phyloP scores from a whole-genome alignment of 2,888 invertebrate species.

The Rotaria socialis region DNA sequence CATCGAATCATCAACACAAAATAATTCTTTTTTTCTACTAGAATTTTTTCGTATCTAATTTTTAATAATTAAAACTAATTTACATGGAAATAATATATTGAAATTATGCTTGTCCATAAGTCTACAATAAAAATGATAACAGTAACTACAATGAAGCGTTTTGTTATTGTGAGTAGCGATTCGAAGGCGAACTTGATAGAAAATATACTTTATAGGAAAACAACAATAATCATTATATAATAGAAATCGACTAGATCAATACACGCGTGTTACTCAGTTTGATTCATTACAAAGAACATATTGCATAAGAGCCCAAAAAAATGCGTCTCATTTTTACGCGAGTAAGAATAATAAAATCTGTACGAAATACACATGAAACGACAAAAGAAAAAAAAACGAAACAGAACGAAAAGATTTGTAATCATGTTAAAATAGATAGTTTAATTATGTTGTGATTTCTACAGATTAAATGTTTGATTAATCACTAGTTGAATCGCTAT shows the following conservation, averaged over 20 bases:
- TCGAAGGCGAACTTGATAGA: neutral
- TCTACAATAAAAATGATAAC: neutral
- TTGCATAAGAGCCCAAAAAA: neutral
- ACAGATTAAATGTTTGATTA: neutral
- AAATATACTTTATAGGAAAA: neutral
- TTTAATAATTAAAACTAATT: neutral
- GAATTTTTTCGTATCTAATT: neutral
- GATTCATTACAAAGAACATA: neutral
- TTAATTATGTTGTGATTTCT: neutral
- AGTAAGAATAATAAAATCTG: neutral
- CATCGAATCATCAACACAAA: too few species aligned
- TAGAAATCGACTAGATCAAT: neutral
- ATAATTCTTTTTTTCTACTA: too few species aligned
- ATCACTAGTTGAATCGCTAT: conserved; percentile 30
- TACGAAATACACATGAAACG: neutral
- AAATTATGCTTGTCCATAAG: neutral
- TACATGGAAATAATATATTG: neutral
- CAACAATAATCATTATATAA: neutral
- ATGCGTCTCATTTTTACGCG: neutral
- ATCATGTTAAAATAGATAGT: neutral
- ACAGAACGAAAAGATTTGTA: neutral
- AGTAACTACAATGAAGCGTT: neutral
- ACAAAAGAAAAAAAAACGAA: neutral
- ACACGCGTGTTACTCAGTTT: neutral
- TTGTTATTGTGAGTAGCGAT: neutral